Percentiles rank a stretch among this genome's conserved stretches.
These are phyloP conservation scores for Scelioninae gen. 1 DNA, from an alignment of 2,888 invertebrate species.

Conservation along the genomic window DNA sequence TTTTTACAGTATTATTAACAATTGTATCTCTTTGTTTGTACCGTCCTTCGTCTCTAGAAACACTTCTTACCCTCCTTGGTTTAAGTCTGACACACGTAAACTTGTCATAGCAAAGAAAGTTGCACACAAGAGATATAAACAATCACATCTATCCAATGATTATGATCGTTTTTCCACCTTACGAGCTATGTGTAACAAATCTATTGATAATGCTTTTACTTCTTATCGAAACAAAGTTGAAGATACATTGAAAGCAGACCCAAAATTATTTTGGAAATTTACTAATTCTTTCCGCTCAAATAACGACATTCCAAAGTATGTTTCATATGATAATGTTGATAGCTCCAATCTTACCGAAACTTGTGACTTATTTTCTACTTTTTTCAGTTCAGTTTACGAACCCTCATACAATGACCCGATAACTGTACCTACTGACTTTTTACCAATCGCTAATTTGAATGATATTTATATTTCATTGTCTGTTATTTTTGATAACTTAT, in stretches of 20 bases:
- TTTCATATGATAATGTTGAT: not conserved
- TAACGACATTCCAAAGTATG: not conserved
- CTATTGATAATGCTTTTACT: not conserved
- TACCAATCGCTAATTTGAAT: too few species aligned
- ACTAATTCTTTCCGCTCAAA: not conserved
- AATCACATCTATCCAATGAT: not conserved
- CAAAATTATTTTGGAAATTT: not conserved
- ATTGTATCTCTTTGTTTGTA: not conserved
- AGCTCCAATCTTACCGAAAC: not conserved
- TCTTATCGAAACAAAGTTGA: slow-evolving; percentile 3
- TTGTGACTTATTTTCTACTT: slow-evolving; percentile 3
- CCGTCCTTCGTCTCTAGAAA: not conserved
- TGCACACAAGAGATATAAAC: not conserved
- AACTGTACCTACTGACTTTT: too few species aligned
- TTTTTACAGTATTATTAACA: slow-evolving; percentile 18
- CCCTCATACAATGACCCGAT: not conserved
- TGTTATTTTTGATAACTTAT: too few species aligned
- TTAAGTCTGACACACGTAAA: slow-evolving; percentile 2
- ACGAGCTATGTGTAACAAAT: not conserved
- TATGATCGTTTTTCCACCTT: not conserved
- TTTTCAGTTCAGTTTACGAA: slow-evolving; percentile 2
- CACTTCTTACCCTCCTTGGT: slow-evolving; percentile 5
- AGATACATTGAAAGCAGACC: not conserved
- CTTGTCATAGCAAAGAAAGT: slow-evolving; percentile 6
- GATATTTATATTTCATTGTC: too few species aligned